These are phyloP conservation scores for Malacosoma neustria DNA, from an alignment of 2,888 invertebrate genomes.

Conservation along the genomic window DNA sequence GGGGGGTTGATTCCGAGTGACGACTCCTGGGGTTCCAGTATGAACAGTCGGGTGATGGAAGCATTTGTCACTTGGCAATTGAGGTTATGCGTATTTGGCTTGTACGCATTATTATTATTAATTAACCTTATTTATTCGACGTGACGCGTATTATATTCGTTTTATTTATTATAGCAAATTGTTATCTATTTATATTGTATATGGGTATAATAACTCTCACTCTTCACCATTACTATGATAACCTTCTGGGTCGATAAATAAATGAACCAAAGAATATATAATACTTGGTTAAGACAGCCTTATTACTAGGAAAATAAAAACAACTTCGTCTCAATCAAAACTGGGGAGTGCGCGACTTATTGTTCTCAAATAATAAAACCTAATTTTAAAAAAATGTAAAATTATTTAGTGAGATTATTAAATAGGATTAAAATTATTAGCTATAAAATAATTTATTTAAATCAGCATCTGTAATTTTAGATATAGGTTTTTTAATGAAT, in stretches of 20 bases:
- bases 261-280: neutral
- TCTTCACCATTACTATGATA: too few species aligned
- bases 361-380: conserved; percentile 32
- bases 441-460: neutral
- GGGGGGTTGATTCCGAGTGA: conserved; percentile 49
- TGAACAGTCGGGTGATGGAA: conserved; percentile 43
- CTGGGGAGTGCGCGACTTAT: conserved; percentile 64
- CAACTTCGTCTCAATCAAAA: too few species aligned
- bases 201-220: conserved; percentile 62
- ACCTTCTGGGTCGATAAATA: too few species aligned
- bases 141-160: conserved; percentile 32
- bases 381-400: neutral
- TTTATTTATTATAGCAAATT: conserved; percentile 8
- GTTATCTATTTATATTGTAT: conserved; percentile 22
- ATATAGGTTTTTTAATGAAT: neutral
- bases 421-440: neutral
- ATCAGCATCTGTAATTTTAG: conserved; percentile 2
- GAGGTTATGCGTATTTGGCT: conserved; percentile 6
- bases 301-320: too few species aligned
- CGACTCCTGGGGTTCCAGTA: conserved; percentile 24
- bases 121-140: conserved; percentile 4
- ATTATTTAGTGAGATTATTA: neutral
- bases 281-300: too few species aligned
- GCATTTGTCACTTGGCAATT: conserved; percentile 32
- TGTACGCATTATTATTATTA: conserved; percentile 6